A percentile compares a stretch with the other conserved stretches of the same genome.
Conservation (phyloP, 1,140 invertebrate species). For the Papilio polytes region DNA sequence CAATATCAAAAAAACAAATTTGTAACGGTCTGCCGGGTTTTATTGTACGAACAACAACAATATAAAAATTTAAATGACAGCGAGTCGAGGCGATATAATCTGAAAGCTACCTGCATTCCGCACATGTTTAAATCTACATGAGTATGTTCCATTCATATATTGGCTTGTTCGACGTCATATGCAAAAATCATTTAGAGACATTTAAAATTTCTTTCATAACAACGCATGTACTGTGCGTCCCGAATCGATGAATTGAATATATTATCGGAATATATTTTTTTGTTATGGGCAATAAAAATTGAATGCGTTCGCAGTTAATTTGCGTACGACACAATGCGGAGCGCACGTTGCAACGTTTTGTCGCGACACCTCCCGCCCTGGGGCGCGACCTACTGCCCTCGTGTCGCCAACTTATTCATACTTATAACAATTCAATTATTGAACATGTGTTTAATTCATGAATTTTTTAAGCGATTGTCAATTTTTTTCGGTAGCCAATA, state of each 20-base stretch:
- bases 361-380: constrained; percentile 59
- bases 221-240: constrained; percentile 69
- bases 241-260: constrained; percentile 71
- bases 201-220: constrained; percentile 74
- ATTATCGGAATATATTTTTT: constrained; percentile 53
- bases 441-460: constrained; percentile 72
- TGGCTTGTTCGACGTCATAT: constrained; percentile 66
- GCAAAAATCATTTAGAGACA: constrained; percentile 80
- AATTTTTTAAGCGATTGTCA: constrained; percentile 63
- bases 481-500: constrained; percentile 69
- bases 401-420: constrained; percentile 65
- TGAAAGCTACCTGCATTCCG: constrained; percentile 67
- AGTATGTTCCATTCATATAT: constrained; percentile 47
- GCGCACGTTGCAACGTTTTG: constrained; percentile 65
- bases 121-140: constrained; percentile 73
- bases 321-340: constrained; percentile 75
- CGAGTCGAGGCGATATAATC: constrained; percentile 58
- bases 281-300: constrained; percentile 77
- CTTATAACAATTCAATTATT: constrained; percentile 77
- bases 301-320: constrained; percentile 75
- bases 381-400: constrained; percentile 78
- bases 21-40: constrained; percentile 76
- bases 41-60: constrained; percentile 65
- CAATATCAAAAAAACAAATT: constrained; percentile 71
- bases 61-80: constrained; percentile 68